Conservation (phyloP, 2,888 invertebrate species). For the Morpho helenor region DNA sequence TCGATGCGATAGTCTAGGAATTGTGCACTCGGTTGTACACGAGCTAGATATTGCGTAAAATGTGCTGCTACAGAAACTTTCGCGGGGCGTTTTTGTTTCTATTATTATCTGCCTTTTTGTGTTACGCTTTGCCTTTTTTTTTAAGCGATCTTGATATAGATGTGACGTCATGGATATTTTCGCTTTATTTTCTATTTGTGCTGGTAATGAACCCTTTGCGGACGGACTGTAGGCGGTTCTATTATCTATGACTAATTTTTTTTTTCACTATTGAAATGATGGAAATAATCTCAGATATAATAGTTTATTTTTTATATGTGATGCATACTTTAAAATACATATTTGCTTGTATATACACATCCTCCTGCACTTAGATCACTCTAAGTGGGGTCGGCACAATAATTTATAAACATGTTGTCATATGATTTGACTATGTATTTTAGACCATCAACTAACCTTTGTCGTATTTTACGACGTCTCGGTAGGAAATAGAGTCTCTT, state of each 20-base stretch:
- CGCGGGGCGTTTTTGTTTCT: conserved; percentile 49
- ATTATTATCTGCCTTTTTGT: conserved; percentile 50
- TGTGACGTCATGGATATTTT: conserved; percentile 32
- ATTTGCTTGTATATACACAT: neutral
- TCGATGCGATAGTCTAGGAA: conserved; percentile 41
- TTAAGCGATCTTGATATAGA: conserved; percentile 42
- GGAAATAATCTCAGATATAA: conserved; percentile 13
- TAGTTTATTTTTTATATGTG: conserved; percentile 6
- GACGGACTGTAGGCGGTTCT: conserved; percentile 24
- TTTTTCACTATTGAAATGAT: conserved; percentile 23
- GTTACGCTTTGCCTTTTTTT: conserved; percentile 38
- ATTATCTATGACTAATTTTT: conserved; percentile 28
- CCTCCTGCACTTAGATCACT: no score
- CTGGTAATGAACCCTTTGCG: conserved; percentile 29
- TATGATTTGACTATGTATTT: no score
- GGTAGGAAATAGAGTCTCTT: no score
- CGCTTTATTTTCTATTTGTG: conserved; percentile 28
- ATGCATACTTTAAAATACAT: neutral
- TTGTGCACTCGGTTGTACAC: conserved; percentile 35
- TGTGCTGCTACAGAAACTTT: conserved; percentile 47
- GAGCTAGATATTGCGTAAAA: conserved; percentile 50
- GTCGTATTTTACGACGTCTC: no score
- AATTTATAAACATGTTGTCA: no score
- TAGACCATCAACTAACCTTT: no score
- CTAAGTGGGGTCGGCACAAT: no score